These are phyloP conservation scores for Apostichopus leukothele DNA, from an alignment of 53 echinoderm and acorn worm species.

Conservation along the genomic window DNA sequence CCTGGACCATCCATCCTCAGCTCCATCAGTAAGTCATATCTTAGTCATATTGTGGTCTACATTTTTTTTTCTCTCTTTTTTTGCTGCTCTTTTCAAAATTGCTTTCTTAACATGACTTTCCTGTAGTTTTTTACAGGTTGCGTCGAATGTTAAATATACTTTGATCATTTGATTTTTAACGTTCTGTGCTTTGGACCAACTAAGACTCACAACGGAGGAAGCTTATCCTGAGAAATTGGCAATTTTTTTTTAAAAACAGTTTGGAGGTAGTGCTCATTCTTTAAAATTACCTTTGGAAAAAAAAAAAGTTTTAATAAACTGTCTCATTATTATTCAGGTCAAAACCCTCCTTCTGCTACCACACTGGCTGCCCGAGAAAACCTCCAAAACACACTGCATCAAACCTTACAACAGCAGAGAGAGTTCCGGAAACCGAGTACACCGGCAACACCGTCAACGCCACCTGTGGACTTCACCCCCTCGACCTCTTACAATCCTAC, in stretches of 20 bases:
- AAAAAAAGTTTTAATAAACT: too few species aligned
- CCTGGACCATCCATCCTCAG: slow-evolving; percentile 68
- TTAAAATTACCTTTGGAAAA: too few species aligned
- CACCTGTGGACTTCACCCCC: slow-evolving; percentile 48
- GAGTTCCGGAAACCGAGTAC: slow-evolving; percentile 54
- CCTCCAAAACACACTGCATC: slow-evolving; percentile 85
- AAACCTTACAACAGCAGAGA: slow-evolving; percentile 73
- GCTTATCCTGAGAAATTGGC: too few species aligned
- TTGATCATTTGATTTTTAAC: too few species aligned
- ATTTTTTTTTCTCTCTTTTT: neutral
- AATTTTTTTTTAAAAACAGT: too few species aligned
- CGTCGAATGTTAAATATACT: too few species aligned
- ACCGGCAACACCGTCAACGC: slow-evolving; percentile 41
- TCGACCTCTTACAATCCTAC: slow-evolving; percentile 44
- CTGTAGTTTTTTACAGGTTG: too few species aligned
- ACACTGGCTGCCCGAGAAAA: slow-evolving; percentile 87
- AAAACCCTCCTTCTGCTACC: slow-evolving; percentile 59
- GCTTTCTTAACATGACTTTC: too few species aligned
- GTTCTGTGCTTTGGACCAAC: too few species aligned
- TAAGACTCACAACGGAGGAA: too few species aligned
- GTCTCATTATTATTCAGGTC: slow-evolving; percentile 22
- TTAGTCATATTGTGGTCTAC: neutral
- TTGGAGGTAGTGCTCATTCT: too few species aligned
- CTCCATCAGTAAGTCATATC: slow-evolving; percentile 54
- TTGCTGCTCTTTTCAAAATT: too few species aligned